Evolutionary conservation across 2,888 invertebrate genomes (phyloP), one percentile per base, ranked within the genome.

Genomic region (Marronus borbonicus): DNA sequence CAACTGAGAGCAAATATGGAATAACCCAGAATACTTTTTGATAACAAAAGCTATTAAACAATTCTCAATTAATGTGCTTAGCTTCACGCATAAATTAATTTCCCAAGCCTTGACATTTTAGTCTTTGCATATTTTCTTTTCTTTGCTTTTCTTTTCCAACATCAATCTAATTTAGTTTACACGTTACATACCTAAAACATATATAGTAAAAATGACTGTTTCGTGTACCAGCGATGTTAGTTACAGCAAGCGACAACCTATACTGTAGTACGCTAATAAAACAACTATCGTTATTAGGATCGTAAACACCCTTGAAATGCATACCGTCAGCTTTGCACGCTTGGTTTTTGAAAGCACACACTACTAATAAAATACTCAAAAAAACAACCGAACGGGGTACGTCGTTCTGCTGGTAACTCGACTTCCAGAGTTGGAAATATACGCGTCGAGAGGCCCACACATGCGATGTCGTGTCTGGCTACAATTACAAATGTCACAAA

Each of bases 281-380:
- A 72, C 39, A 72, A 72, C 55, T 58, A 72, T 72, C 72, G 72
- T 72, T 72, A 58, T 72, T 58, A 58, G 58, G 20, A 72, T 72
- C 72, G 39, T 72, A 72, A 72, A 72, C 72, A 72, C 72, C 44
- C 58, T 72, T 12, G 72, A 72, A 72, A 72, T 58, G 72, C 72
- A 72, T 72, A 36, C 65, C 28, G 44, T 44, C 44, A 44, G 44
- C 44, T 36, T 50, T 69, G 69, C 24, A 20, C 44, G 44, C 66
- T 14, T 17, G 10, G 24, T 66, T 58, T 39, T 24, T 3, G 14
- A 49, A 52, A 58, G 17, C n/a, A 39, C 60, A 58, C 58, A 12
- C 72, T 58, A 20, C 72, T 72, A 72, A 72, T 72, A 72, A 72
- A 72, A 36, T 58, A 72, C 72, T 72, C 58, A 10, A 72, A 36